Conservation (phyloP, 2,888 invertebrate species). For the Phortica okadai region DNA sequence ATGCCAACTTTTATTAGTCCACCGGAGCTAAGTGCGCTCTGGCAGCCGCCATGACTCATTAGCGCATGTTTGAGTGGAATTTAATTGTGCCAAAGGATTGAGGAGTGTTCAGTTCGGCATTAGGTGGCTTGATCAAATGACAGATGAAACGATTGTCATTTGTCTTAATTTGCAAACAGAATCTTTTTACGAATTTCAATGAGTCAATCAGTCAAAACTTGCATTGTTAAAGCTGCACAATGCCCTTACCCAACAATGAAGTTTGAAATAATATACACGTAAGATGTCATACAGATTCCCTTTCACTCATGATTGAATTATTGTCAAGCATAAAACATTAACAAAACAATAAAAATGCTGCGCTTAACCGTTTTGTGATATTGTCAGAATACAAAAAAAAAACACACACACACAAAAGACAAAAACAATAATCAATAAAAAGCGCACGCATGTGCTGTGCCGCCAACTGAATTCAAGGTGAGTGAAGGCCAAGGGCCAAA, state of each 20-base stretch:
- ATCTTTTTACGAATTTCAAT: too few relatives aligned
- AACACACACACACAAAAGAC: not conserved
- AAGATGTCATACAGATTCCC: not conserved
- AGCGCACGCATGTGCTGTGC: not conserved
- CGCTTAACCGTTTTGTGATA: not conserved
- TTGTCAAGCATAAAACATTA: not conserved
- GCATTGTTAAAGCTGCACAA: not conserved
- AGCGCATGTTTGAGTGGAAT: not conserved
- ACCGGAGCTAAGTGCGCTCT: not conserved
- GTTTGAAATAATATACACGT: not conserved
- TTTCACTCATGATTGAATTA: constrained; percentile 6
- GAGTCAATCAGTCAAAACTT: not conserved
- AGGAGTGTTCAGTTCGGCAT: not conserved
- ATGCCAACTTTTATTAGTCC: constrained; percentile 15
- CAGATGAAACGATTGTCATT: too few relatives aligned
- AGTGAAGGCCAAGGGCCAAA: constrained; percentile 76
- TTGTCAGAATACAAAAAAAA: too few relatives aligned
- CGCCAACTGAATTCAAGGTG: constrained; percentile 70
- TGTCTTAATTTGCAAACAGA: too few relatives aligned
- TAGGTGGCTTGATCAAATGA: too few relatives aligned
- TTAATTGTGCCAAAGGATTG: not conserved
- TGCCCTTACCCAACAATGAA: not conserved
- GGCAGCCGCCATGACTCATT: not conserved
- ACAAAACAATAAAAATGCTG: not conserved
- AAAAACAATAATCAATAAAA: not conserved